Evolutionary conservation across 1,140 invertebrate genomes (phyloP).

Genomic region (Yoshiicerus persimilis): DNA sequence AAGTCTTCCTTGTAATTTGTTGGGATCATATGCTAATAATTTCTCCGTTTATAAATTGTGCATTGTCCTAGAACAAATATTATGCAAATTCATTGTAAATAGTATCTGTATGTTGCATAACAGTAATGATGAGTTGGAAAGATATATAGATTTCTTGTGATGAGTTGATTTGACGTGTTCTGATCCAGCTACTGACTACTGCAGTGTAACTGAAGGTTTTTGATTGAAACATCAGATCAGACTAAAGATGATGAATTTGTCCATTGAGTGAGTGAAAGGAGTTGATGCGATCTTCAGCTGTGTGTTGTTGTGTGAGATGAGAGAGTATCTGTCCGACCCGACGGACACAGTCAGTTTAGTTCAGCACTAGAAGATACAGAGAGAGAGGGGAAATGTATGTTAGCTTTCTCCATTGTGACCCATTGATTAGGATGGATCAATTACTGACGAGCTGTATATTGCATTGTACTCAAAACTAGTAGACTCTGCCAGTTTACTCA

Average conservation of each 20-base stretch:
- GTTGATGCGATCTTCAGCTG: not conserved
- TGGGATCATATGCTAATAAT: too few species aligned
- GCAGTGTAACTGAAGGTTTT: not conserved
- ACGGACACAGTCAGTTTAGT: not conserved
- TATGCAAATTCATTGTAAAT: too few species aligned
- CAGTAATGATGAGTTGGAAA: not conserved
- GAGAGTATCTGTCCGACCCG: not conserved
- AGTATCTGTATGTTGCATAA: too few species aligned
- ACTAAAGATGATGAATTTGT: constrained; percentile 44
- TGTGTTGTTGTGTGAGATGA: not conserved
- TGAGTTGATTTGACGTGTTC: not conserved
- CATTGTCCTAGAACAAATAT: too few species aligned
- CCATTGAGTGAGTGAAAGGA: constrained; percentile 39
- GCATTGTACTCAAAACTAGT: not conserved
- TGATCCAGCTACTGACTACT: not conserved
- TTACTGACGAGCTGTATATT: constrained; percentile 9
- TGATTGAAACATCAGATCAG: constrained; percentile 30
- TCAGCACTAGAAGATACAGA: not conserved
- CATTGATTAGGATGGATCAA: constrained; percentile 46
- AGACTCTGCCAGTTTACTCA: not conserved
- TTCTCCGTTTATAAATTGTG: too few species aligned
- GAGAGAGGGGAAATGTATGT: constrained; percentile 22
- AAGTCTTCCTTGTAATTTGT: not conserved
- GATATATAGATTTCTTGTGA: not conserved
- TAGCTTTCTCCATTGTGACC: constrained; percentile 42